Evolutionary conservation across 2,888 invertebrate genomes (phyloP), one percentile per base, ranked within the genome.

Genomic region (Hypselothyrea guttata): DNA sequence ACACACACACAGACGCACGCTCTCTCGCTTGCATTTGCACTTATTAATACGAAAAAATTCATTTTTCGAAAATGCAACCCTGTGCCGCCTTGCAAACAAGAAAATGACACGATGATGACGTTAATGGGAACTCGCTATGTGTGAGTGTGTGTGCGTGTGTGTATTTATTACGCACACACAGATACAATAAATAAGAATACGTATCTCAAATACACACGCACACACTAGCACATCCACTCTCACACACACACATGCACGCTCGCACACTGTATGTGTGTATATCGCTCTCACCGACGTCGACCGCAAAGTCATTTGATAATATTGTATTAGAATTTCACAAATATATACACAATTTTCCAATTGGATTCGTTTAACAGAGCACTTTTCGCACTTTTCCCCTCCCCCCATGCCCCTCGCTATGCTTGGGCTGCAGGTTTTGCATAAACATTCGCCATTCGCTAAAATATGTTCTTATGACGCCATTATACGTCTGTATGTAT

Each of bases 71-170:
- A 83, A 79, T 79, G 79, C 79, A 79, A 83, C 81, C 83, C 81
- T 81, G 81, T 71, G 79, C 65, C 73, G 57, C 45, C 61, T 64
- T 63, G 75, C 84, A 75, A 78, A 79, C 76, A 83, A 87, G 77
- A 87, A 69, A 77, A 85, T 87, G 87, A 87, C 87, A 86, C 76
- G 87, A 88, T 88, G 87, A 88, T 88, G 87, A 88, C 88, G 87
- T 87, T 86, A 86, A 87, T 88, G 77, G 82, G 78, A 81, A 76
- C 78, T 86, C 51, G 61, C 63, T 66, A 52, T 62, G 62, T 74
- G 63, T 75, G 63, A 73, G 61, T 85, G 66, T 78, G 64, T 69
- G n/a, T n/a, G n/a, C n/a, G n/a, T 75, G 63, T 74, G 61, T 85
- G 66, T 78, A 66, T 69, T 56, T 62, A 82, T 70, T 64, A 62